Conservation (phyloP, 2,888 invertebrate species). For the Heliconius aoede region DNA sequence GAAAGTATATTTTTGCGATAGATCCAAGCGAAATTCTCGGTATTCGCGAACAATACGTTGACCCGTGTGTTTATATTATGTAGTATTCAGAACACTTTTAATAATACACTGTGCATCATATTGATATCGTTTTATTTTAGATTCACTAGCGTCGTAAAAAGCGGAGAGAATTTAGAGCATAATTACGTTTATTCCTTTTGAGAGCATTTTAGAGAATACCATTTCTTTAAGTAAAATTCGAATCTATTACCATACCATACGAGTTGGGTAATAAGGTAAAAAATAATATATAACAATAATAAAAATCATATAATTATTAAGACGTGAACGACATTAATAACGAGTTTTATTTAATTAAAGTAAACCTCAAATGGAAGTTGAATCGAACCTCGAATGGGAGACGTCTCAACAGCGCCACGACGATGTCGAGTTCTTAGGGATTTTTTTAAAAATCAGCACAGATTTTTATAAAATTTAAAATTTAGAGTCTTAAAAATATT, state of each 20-base stretch:
- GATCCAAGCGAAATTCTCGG: constrained; percentile 58
- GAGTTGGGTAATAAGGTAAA: too few relatives aligned
- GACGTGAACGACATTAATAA: too few relatives aligned
- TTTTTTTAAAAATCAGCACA: too few relatives aligned
- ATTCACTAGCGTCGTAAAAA: neutral
- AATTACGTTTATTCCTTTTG: neutral
- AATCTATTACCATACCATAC: too few relatives aligned
- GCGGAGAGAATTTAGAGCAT: neutral
- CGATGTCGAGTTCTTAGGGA: too few relatives aligned
- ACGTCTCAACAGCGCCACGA: neutral
- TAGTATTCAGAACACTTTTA: constrained; percentile 21
- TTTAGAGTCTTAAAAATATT: too few relatives aligned
- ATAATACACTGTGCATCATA: neutral
- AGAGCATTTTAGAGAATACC: neutral
- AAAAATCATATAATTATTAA: too few relatives aligned
- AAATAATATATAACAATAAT: too few relatives aligned
- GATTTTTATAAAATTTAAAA: too few relatives aligned
- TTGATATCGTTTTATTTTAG: neutral
- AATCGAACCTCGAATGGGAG: neutral
- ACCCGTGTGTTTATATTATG: constrained; percentile 69
- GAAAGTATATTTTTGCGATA: constrained; percentile 50
- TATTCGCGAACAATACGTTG: constrained; percentile 67
- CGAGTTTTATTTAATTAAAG: neutral
- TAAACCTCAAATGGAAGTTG: neutral
- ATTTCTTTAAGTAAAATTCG: neutral